Percentiles rank a stretch among this genome's conserved stretches.
Evolutionary conservation across 1,140 invertebrate genomes (phyloP).

Genomic region (Oppia nitens): DNA sequence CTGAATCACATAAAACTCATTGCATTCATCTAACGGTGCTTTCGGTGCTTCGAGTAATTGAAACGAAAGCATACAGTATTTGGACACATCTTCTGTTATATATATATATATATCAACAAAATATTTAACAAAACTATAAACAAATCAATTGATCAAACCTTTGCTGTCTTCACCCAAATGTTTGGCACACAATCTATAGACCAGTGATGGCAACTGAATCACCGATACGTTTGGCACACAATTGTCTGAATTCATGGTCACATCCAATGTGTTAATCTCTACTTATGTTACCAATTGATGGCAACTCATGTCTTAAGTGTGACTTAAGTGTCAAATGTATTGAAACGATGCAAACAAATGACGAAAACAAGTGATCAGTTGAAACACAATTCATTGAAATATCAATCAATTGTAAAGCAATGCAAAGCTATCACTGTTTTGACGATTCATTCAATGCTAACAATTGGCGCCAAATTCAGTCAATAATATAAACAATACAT

Average conservation of each 20-base stretch:
- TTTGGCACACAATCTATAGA: slow-evolving; percentile 9
- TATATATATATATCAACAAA: neutral
- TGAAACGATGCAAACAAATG: no score
- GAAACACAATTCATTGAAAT: no score
- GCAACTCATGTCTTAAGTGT: no score
- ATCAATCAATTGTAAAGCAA: no score
- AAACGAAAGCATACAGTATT: slow-evolving; percentile 2
- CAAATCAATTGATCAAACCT: neutral
- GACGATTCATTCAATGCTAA: no score
- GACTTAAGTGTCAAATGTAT: no score
- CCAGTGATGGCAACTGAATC: slow-evolving; percentile 7
- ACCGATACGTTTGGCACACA: neutral
- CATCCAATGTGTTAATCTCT: no score
- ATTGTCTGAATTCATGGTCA: neutral
- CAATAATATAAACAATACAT: no score
- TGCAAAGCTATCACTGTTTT: no score
- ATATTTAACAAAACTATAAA: neutral
- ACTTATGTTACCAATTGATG: no score
- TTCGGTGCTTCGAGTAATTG: neutral
- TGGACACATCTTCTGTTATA: slow-evolving; percentile 3
- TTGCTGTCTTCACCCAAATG: neutral
- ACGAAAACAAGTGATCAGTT: no score
- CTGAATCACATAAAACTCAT: slow-evolving; percentile 11
- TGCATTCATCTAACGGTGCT: slow-evolving; percentile 2
- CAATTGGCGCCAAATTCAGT: no score